Conservation (phyloP, 2,888 invertebrate genomes). For the Yponomeuta sedellus region DNA sequence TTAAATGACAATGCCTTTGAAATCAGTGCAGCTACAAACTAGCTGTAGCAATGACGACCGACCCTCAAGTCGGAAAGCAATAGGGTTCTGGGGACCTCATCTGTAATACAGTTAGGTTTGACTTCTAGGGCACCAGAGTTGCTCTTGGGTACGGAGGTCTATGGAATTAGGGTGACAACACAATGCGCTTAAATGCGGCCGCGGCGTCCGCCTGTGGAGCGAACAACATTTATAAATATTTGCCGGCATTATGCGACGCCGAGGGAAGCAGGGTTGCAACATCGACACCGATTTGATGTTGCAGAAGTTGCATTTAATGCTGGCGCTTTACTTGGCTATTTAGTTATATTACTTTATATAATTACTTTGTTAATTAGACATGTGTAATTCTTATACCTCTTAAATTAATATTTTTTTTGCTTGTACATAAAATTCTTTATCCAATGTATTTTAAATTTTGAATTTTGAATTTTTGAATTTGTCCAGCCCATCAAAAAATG, state of each 20-base stretch:
- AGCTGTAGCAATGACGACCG: neutral
- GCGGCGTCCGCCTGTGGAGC: constrained; percentile 45
- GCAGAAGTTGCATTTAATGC: neutral
- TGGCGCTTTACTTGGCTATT: no score
- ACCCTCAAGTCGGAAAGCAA: neutral
- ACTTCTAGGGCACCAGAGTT: neutral
- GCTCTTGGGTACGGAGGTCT: neutral
- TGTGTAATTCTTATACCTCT: no score
- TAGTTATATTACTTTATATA: no score
- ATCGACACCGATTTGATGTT: neutral
- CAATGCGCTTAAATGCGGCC: constrained; percentile 48
- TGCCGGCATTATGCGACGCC: constrained; percentile 53
- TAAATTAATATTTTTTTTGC: no score
- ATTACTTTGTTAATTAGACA: no score
- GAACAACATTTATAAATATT: constrained; percentile 75
- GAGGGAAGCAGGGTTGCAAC: constrained; percentile 17
- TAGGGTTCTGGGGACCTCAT: neutral
- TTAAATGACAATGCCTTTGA: neutral
- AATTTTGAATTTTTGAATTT: no score
- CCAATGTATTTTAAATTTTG: no score
- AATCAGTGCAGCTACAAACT: constrained; percentile 11
- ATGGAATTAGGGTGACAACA: constrained; percentile 33
- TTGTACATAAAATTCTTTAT: no score
- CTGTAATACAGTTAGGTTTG: neutral
- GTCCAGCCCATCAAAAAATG: no score